Percentiles rank a stretch among this genome's conserved stretches.
Evolutionary conservation across 2,113 vertebrate genomes (phyloP).

Genomic region (Pseudopipra pipra): DNA sequence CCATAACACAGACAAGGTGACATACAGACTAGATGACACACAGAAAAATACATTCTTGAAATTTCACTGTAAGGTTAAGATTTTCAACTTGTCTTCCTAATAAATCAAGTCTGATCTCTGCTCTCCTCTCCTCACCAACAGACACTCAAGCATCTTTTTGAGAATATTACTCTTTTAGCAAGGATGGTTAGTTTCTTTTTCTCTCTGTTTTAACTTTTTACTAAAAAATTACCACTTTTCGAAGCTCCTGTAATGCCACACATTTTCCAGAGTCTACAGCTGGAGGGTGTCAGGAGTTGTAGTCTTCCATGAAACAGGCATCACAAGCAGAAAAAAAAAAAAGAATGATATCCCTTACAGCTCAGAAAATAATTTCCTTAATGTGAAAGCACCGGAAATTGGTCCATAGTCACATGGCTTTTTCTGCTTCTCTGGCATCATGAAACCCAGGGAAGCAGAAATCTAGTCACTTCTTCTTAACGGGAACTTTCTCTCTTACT

Average conservation of each 20-base stretch:
- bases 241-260: background rate
- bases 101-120: background rate
- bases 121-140: background rate
- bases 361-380: background rate
- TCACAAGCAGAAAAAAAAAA: background rate
- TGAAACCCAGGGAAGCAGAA: background rate
- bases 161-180: background rate
- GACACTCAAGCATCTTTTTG: background rate
- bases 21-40: background rate
- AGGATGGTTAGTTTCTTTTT: background rate
- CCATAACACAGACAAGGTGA: background rate
- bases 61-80: background rate
- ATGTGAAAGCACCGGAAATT: background rate
- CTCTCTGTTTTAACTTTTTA: background rate
- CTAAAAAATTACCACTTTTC: background rate
- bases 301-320: background rate
- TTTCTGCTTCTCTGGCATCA: background rate
- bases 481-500: background rate
- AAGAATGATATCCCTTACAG: background rate
- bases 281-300: background rate
- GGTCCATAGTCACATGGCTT: background rate
- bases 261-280: background rate
- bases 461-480: background rate
- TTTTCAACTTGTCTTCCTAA: background rate
- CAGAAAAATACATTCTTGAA: background rate